A percentile compares a stretch with the other conserved stretches of the same genome.
These are phyloP conservation scores for Galeopterus variegatus DNA, from an alignment of 2,113 vertebrate species.

Conservation along the genomic window DNA sequence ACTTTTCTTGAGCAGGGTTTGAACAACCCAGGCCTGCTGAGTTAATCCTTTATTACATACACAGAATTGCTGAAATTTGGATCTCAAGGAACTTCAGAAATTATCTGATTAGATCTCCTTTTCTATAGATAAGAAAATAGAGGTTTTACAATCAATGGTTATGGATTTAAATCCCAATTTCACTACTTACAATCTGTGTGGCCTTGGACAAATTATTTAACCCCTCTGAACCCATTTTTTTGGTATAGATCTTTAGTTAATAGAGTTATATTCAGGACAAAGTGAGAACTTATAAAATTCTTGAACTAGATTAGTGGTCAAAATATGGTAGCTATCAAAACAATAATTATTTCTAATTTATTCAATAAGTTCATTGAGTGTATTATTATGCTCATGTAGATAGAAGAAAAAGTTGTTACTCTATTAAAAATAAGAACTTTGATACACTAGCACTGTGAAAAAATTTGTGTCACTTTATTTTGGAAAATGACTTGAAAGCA, in stretches of 20 bases:
- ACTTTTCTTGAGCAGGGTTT: neutral
- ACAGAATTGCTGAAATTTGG: neutral
- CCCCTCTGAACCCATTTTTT: neutral
- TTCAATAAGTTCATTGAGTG: neutral
- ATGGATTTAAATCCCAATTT: neutral
- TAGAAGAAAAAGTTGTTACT: neutral
- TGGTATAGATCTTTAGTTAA: neutral
- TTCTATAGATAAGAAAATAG: neutral
- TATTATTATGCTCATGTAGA: neutral
- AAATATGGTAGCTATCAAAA: neutral
- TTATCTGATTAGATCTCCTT: neutral
- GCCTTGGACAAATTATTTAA: neutral
- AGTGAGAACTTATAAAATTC: neutral
- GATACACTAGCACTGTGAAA: neutral
- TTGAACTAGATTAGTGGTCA: neutral
- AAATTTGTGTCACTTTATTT: neutral
- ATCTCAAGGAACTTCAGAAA: conserved; percentile 12
- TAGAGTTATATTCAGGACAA: neutral
- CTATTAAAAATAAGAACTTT: neutral
- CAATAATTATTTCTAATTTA: conserved; percentile 27
- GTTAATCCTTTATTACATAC: neutral
- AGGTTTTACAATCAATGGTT: neutral
- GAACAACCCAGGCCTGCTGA: neutral
- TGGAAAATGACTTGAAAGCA: conserved; percentile 6
- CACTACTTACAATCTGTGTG: neutral